These are phyloP conservation scores for Stegana nigrithorax DNA, from an alignment of 2,888 invertebrate genomes.

Conservation along the genomic window DNA sequence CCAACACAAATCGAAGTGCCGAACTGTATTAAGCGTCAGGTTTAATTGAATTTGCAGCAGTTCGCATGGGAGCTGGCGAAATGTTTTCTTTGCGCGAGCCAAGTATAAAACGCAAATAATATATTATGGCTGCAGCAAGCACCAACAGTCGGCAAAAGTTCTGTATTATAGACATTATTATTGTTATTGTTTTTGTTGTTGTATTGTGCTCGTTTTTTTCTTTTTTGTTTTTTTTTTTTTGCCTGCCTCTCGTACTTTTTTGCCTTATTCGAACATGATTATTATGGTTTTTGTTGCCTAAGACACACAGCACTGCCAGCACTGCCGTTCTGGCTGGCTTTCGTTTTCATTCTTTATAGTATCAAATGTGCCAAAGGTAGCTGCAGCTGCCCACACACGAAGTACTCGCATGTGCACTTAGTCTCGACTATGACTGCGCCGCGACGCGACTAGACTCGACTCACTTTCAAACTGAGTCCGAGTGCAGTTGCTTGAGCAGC, in stretches of 20 bases:
- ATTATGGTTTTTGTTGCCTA: no score
- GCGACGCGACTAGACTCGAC: no score
- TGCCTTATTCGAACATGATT: conserved; percentile 7
- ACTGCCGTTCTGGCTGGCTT: no score
- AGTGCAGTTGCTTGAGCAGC: neutral
- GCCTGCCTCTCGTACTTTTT: conserved; percentile 3
- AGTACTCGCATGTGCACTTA: neutral
- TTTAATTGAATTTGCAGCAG: conserved; percentile 32
- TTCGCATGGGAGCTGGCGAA: neutral
- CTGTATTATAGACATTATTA: conserved; percentile 13
- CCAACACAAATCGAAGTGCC: conserved; percentile 30
- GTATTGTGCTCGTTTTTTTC: neutral
- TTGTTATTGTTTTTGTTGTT: conserved; percentile 4
- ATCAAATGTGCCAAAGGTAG: no score
- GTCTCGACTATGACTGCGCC: neutral
- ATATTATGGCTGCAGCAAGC: neutral
- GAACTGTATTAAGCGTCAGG: conserved; percentile 35
- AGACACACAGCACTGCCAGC: no score
- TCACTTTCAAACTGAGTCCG: no score
- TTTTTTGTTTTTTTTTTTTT: conserved; percentile 9
- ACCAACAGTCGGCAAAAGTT: conserved; percentile 16
- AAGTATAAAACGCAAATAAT: conserved; percentile 4
- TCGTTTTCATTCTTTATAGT: no score
- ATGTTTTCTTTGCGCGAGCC: no score
- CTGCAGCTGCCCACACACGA: no score